Conservation (phyloP, 2,113 vertebrate species). For the Muntiacus muntjak region DNA sequence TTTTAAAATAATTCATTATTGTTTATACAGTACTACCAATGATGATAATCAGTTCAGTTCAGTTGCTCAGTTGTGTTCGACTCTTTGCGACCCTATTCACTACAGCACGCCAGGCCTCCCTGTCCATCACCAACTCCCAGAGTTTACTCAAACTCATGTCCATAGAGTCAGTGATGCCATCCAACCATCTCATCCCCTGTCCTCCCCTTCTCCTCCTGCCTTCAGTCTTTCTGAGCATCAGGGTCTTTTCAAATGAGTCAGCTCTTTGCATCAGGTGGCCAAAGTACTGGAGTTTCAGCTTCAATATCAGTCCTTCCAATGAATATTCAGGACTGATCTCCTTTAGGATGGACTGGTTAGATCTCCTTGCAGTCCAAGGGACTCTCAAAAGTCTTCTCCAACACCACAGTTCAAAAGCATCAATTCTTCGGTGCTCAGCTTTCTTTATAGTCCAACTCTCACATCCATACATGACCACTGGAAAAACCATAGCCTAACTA, state of each 20-base stretch:
- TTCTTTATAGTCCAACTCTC: neutral
- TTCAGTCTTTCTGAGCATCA: neutral
- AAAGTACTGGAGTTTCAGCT: neutral
- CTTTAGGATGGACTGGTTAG: neutral
- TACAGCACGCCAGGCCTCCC: neutral
- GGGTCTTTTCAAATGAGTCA: neutral
- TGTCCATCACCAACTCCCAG: neutral
- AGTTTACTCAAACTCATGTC: neutral
- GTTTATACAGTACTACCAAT: neutral
- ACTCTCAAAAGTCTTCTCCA: neutral
- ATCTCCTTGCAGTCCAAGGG: neutral
- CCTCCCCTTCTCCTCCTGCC: neutral
- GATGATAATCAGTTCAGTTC: neutral
- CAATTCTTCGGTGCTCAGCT: neutral
- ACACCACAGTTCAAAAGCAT: neutral
- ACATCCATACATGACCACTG: neutral
- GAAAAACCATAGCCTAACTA: neutral
- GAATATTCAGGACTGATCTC: neutral
- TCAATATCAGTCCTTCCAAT: neutral
- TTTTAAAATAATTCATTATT: neutral
- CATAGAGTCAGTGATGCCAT: fast-evolving
- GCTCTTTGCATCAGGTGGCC: neutral
- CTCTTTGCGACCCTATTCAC: fast-evolving
- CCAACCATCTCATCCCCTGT: neutral
- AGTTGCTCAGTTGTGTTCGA: fast-evolving